Evolutionary conservation across 2,888 invertebrate species (phyloP).

Genomic region (Villa cingulata): DNA sequence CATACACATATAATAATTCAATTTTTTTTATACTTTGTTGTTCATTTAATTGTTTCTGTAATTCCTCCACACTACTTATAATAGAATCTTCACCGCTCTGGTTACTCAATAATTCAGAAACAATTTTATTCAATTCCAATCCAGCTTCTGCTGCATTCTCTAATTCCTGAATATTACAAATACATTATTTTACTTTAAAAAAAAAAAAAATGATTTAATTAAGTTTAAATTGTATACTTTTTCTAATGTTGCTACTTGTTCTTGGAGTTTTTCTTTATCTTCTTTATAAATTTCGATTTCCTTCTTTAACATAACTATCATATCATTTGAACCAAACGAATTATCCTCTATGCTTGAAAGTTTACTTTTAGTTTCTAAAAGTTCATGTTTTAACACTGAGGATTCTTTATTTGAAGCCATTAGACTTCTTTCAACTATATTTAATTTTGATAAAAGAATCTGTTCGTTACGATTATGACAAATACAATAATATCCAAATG

Average conservation of each 20-base stretch:
- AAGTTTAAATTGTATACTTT: conserved; percentile 34
- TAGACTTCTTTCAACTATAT: conserved; percentile 48
- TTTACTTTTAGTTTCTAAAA: conserved; percentile 43
- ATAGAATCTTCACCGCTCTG: conserved; percentile 52
- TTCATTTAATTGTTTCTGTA: conserved; percentile 50
- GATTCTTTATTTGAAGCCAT: conserved; percentile 49
- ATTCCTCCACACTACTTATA: conserved; percentile 49
- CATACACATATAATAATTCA: too few species aligned
- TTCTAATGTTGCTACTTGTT: conserved; percentile 52
- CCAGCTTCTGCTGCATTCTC: conserved; percentile 71
- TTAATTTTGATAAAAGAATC: conserved; percentile 52
- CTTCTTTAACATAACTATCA: conserved; percentile 51
- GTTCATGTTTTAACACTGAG: conserved; percentile 49
- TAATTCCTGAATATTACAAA: conserved; percentile 39
- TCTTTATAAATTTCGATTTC: conserved; percentile 44
- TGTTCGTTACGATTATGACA: conserved; percentile 61
- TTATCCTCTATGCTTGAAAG: conserved; percentile 53
- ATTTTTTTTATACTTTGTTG: conserved; percentile 51
- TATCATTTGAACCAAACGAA: conserved; percentile 58
- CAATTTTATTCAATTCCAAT: conserved; percentile 56
- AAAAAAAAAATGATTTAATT: background rate
- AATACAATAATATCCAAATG: conserved; percentile 62
- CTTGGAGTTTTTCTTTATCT: conserved; percentile 43
- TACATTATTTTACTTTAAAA: background rate
- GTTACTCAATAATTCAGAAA: conserved; percentile 50